Percentiles rank a stretch among this genome's conserved stretches.
These are phyloP conservation scores for Zaprionus lachaisei DNA, from an alignment of 1,140 invertebrate species.

Conservation along the genomic window DNA sequence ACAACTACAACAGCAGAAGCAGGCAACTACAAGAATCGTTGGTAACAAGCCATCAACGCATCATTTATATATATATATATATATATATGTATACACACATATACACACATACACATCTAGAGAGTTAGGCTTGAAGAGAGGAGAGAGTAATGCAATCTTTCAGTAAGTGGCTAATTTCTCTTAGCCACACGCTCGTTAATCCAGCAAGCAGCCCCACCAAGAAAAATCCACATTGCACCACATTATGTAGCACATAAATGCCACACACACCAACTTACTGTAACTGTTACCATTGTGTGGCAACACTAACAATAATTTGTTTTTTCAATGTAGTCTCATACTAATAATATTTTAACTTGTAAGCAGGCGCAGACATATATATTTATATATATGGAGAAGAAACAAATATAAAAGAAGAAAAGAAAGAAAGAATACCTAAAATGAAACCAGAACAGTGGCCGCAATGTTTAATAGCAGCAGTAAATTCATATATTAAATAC, in stretches of 20 bases:
- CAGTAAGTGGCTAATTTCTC: conserved; percentile 81
- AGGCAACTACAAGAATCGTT: conserved; percentile 25
- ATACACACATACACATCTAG: conserved; percentile 37
- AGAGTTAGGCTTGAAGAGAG: conserved; percentile 65
- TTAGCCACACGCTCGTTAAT: conserved; percentile 77
- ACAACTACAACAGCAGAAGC: conserved; percentile 22
- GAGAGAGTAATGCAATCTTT: conserved; percentile 58
- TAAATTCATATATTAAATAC: conserved; percentile 63
- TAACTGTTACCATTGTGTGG: conserved; percentile 48
- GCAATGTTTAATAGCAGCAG: conserved; percentile 63
- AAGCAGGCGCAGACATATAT: conserved; percentile 50
- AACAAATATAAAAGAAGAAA: conserved; percentile 6
- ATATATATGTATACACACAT: conserved; percentile 31
- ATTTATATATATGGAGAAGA: conserved; percentile 9
- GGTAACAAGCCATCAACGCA: conserved; percentile 38
- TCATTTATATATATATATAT: conserved; percentile 53
- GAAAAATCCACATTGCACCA: conserved; percentile 31
- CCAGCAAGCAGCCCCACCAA: conserved; percentile 57
- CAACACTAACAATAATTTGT: conserved; percentile 64
- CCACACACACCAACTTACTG: conserved; percentile 25
- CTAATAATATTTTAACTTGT: conserved; percentile 75
- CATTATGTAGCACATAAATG: conserved; percentile 37
- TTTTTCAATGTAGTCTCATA: conserved; percentile 74
- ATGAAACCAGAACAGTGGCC: conserved; percentile 39
- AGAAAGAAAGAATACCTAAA: conserved; percentile 31